Conservation (phyloP, 2,113 vertebrate genomes). For the Hymenochirus boettgeri region DNA sequence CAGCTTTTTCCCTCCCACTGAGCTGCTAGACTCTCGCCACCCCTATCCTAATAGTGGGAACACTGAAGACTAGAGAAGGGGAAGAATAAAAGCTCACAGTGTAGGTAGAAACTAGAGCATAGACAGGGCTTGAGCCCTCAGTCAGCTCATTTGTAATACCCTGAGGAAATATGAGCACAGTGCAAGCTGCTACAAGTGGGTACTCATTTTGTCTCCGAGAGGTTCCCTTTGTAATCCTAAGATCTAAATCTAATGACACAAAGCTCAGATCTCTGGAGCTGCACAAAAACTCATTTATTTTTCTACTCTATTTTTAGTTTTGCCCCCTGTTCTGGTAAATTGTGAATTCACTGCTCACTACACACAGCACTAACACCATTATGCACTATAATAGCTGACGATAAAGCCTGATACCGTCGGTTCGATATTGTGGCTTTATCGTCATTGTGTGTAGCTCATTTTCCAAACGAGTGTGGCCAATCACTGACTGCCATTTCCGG, state of each 20-base stretch:
- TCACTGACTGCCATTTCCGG: too few relatives aligned
- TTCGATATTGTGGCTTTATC: too few relatives aligned
- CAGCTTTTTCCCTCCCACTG: constrained; percentile 9
- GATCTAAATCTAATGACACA: constrained; percentile 31
- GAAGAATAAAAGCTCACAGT: not conserved
- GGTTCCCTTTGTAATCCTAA: constrained; percentile 16
- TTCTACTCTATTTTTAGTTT: too few relatives aligned
- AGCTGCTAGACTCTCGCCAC: not conserved
- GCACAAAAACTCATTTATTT: not conserved
- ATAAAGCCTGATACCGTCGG: too few relatives aligned
- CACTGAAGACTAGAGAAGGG: constrained; percentile 15
- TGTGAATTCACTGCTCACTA: too few relatives aligned
- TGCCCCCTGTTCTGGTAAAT: too few relatives aligned
- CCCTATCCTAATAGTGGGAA: constrained; percentile 8
- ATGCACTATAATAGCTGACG: too few relatives aligned
- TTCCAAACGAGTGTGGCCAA: too few relatives aligned
- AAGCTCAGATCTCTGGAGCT: constrained; percentile 11
- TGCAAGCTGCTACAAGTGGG: constrained; percentile 27
- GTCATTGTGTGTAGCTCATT: too few relatives aligned
- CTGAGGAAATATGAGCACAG: constrained; percentile 10
- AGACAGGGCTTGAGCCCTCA: constrained; percentile 11
- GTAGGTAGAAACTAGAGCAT: not conserved
- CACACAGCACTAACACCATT: too few relatives aligned
- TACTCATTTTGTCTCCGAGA: constrained; percentile 15
- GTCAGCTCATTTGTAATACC: constrained; percentile 1